Evolutionary conservation across 2,888 invertebrate genomes (phyloP).

Genomic region (Craniophora ligustri): DNA sequence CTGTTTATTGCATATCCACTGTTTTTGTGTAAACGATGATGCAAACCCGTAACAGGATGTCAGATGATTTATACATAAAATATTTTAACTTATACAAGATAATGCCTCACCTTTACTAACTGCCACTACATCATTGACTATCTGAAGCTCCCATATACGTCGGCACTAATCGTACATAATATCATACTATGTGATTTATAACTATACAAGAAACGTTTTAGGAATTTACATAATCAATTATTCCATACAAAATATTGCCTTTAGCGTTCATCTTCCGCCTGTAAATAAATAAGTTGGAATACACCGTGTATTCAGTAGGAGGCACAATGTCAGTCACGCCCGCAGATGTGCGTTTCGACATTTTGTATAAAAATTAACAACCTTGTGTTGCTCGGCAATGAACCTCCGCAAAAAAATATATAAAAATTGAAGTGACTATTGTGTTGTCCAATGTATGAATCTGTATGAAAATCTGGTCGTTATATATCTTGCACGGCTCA

Average conservation of each 20-base stretch:
- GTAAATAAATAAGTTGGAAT: conserved; percentile 30
- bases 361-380: conserved; percentile 61
- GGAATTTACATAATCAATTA: conserved; percentile 38
- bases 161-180: conserved; percentile 21
- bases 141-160: conserved; percentile 28
- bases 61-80: conserved; percentile 31
- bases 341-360: conserved; percentile 56
- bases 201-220: conserved; percentile 33
- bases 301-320: conserved; percentile 43
- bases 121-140: conserved; percentile 10
- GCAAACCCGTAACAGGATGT: conserved; percentile 38
- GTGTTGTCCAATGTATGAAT: conserved; percentile 53
- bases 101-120: not conserved
- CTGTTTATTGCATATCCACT: conserved; percentile 39
- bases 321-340: conserved; percentile 59
- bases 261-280: conserved; percentile 29
- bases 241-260: conserved; percentile 20
- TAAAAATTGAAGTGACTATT: conserved; percentile 57
- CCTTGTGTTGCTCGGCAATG: conserved; percentile 69
- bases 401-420: conserved; percentile 60
- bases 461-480: conserved; percentile 48
- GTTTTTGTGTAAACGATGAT: conserved; percentile 47
- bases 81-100: conserved; percentile 20
- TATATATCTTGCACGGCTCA: conserved; percentile 42
- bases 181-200: conserved; percentile 41